Percentiles rank a stretch among this genome's conserved stretches.
Evolutionary conservation across 2,113 vertebrate species (phyloP).

Genomic region (Engraulis encrasicolus): DNA sequence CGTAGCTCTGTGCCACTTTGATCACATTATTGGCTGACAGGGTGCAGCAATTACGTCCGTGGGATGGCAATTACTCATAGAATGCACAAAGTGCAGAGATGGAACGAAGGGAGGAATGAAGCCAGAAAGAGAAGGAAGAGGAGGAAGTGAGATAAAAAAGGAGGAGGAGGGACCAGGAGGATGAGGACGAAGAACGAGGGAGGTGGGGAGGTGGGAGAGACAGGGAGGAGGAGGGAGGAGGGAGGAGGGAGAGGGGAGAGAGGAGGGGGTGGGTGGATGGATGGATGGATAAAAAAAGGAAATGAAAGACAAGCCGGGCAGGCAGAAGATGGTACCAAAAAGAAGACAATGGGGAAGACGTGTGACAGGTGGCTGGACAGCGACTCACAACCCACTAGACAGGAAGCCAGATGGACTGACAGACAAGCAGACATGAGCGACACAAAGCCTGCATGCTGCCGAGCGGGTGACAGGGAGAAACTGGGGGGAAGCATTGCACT

Average conservation of each 20-base stretch:
- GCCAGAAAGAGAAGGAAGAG: background rate
- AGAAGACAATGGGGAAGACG: background rate
- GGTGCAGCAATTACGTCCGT: constrained; percentile 74
- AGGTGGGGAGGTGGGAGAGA: constrained; percentile 6
- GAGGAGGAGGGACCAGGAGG: constrained; percentile 59
- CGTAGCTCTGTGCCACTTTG: constrained; percentile 70
- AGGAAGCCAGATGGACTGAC: constrained; percentile 24
- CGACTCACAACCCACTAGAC: constrained; percentile 51
- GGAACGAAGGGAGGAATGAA: constrained; percentile 66
- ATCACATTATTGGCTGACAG: constrained; percentile 73
- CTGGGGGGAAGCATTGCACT: constrained; percentile 67
- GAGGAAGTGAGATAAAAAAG: background rate
- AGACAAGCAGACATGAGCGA: constrained; percentile 37
- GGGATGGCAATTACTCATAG: constrained; percentile 77
- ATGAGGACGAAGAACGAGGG: constrained; percentile 38
- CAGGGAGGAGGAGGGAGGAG: constrained; percentile 61
- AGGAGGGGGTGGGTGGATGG: constrained; percentile 64
- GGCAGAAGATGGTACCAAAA: constrained; percentile 13
- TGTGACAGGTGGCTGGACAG: constrained; percentile 51
- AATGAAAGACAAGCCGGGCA: constrained; percentile 43
- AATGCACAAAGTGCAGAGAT: constrained; percentile 72
- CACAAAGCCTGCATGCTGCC: constrained; percentile 64
- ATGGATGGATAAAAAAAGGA: too few relatives aligned
- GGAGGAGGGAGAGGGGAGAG: constrained; percentile 60
- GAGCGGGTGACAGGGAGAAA: constrained; percentile 73